Base-by-base conservation (phyloP, 35 echinoderm and acorn worm species). In the Chiridota heheva region DNA sequence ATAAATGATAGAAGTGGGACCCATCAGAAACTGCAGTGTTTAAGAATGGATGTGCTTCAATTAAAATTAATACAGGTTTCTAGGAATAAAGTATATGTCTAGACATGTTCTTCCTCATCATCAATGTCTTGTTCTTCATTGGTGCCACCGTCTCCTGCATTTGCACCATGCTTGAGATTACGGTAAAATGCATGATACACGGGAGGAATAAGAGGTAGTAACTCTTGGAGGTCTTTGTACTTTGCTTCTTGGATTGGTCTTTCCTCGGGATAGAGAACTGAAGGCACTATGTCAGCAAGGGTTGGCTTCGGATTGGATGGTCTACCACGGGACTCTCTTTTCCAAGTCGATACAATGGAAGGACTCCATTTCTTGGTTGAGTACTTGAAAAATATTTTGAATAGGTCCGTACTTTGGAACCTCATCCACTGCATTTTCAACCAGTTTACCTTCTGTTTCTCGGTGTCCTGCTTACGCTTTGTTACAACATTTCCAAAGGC, bases 111-210 rank as follows among this genome's bases (percentile, higher is more conserved):
- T n/a, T n/a, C n/a, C n/a, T n/a, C 55, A 58, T 2, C 29, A 27
- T 58, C 55, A 12, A 3, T 58, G 55, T 58, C 69, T 30, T 72
- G 69, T 44, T 72, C 69, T 29, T 72, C 40, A 72, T 20, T 40
- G 8, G 69, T 16, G 24, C 18, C 40, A 15, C 40, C 69, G 49
- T 72, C 69, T 72, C 17, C 69, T 8, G 69, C 69, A 72, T 44
- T 29, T 6, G 25, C 31, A 27, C 35, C 38, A 42, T 72, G 69
- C 16, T 29, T 72, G 7, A 72, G 69, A 42, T 72, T 72, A 17
- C 12, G 44, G 40, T 72, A 72, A 44, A 72, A 72, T 18, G 39
- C 40, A 72, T 72, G 69, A 41, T 72, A 44, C 10, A 72, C 69
- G n/a, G 48, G 57, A 18, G 57, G 57, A 5, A 60, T 60, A 30